Evolutionary conservation across 2,113 vertebrate species (phyloP).

Genomic region (Paratilapia polleni): DNA sequence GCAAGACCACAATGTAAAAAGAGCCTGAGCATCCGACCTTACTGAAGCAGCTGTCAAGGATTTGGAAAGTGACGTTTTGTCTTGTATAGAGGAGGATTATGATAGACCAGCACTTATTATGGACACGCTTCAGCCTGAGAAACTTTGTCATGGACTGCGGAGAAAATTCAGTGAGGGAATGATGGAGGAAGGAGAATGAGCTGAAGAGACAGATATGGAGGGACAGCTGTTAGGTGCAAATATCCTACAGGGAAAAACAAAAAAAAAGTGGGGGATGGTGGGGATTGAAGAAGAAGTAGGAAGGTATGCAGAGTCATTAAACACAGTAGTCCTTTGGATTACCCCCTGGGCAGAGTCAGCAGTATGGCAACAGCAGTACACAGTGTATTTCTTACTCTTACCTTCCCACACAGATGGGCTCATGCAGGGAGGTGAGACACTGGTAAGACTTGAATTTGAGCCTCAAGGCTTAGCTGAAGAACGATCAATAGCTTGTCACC

Average conservation of each 20-base stretch:
- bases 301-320: conserved; percentile 21
- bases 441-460: conserved; percentile 11
- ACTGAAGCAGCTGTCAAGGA: conserved; percentile 58
- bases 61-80: conserved; percentile 48
- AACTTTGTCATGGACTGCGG: conserved; percentile 7
- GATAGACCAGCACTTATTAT: conserved; percentile 6
- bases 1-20: conserved; percentile 23
- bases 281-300: not conserved
- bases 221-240: conserved; percentile 50
- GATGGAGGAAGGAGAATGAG: conserved; percentile 30
- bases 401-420: not conserved
- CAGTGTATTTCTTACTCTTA: not conserved
- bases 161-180: conserved; percentile 7
- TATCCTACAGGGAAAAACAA: not conserved
- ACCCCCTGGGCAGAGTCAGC: conserved; percentile 18
- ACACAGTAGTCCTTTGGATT: conserved; percentile 41
- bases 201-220: conserved; percentile 34
- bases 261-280: not conserved
- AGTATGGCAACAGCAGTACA: conserved; percentile 9
- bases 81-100: conserved; percentile 36
- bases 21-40: not conserved
- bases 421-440: not conserved
- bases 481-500: conserved; percentile 45
- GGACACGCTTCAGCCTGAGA: conserved; percentile 24
- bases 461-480: conserved; percentile 24